phyloP scores from a whole-genome alignment of 2,113 vertebrate genomes.

The Copsychus sechellarum region DNA sequence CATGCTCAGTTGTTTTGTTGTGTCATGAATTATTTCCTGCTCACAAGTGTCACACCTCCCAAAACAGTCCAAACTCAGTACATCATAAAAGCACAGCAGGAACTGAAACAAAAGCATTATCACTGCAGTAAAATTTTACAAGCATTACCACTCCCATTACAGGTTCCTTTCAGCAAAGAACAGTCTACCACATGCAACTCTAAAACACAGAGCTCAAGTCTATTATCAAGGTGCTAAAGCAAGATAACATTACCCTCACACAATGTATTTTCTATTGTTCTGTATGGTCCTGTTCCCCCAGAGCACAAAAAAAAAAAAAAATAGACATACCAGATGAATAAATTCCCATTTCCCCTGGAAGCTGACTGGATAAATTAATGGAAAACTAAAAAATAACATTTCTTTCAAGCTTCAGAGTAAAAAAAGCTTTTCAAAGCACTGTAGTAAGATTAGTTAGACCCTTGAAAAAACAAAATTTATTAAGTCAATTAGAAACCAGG shows the following conservation, averaged over 20 bases:
- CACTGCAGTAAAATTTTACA: background rate
- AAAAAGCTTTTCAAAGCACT: background rate
- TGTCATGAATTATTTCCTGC: background rate
- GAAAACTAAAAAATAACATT: background rate
- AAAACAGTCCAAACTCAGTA: background rate
- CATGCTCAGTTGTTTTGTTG: background rate
- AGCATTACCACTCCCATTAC: background rate
- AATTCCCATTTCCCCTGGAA: background rate
- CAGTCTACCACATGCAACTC: background rate
- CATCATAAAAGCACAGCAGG: background rate
- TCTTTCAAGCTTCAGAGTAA: background rate
- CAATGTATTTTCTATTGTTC: background rate
- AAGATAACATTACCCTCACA: background rate
- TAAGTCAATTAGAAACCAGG: background rate
- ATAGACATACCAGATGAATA: background rate
- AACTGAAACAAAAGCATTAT: background rate
- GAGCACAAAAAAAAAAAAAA: background rate
- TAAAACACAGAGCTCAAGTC: background rate
- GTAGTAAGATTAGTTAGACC: background rate
- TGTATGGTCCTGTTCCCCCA: background rate
- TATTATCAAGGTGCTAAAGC: background rate
- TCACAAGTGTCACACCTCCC: background rate
- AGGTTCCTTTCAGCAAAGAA: background rate
- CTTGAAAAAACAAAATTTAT: background rate
- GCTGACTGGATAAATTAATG: background rate